Base-by-base conservation (phyloP, 2,113 vertebrate genomes). In the Urocolius indicus region DNA sequence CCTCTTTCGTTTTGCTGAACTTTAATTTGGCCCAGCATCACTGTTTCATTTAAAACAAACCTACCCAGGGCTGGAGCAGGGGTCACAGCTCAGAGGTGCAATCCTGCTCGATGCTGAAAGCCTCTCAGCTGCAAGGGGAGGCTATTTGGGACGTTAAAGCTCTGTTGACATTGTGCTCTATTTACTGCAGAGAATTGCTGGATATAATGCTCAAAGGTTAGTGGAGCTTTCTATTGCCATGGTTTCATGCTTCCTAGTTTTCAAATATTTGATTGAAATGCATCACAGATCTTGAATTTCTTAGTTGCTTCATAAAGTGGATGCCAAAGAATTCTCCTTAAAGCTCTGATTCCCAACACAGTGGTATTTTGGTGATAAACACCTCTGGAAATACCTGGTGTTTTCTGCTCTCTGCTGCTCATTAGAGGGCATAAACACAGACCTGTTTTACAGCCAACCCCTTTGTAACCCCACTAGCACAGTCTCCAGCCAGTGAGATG, bases 131-230 rank as follows among this genome's bases (percentile, higher is more conserved):
- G 29, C 46, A n/a, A 51, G 27, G 14, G 10, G 4, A 20, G 41
- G 22, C 38, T 43, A n/a, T 77, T 63, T 49, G 46, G 66, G 66
- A 71, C 36, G 32, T 6, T 67, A 91, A 89, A 85, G 54, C 77
- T 80, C 55, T 45, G 62, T 75, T 88, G 89, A 94, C 79, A 78
- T 38, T 73, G 85, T 63, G 41, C 73, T 95, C 77, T 84, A 71
- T 82, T 96, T 93, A 82, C 87, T 94, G 83, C 85, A 48, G 66
- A 92, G 89, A 79, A 92, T 61, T 75, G 58, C 65, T 63, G 68
- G 54, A 57, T 93, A n/a, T 54, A 66, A 91, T 96, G 96, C 86
- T 49, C 72, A 84, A 94, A 94, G 94, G 79, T 90, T 94, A 94
- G 75, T 0, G 4, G 90, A 81, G 68, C 75, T 92, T 78, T 87